Base-by-base conservation (phyloP, 2,113 vertebrate genomes). In the Aptenodytes patagonicus region DNA sequence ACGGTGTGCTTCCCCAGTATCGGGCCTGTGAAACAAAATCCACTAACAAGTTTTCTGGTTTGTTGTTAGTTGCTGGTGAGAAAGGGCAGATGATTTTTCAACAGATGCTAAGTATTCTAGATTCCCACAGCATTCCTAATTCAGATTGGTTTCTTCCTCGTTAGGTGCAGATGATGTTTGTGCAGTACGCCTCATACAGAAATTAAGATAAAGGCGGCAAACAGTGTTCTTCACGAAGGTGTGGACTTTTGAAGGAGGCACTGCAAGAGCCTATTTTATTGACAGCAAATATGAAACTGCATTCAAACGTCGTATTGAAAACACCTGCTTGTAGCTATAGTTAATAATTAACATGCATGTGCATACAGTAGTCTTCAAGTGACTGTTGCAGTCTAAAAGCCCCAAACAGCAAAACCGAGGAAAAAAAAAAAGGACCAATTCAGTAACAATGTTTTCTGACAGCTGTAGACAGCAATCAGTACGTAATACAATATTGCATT, bases 181-280 rank as follows among this genome's bases (percentile, higher is more conserved):
- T 14, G 12, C 51, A 46, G 24, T 9, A 3, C 18, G 31, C 40
- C 78, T 87, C 52, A 51, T 5, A 31, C 58, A 19, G 77, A 69
- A 71, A 83, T 9, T 11, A 18, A 87, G 91, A 95, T 90, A 90
- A 92, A 28, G 47, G 34, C 11, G 25, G 65, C 38, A 69, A 87
- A 87, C 47, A 36, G 19, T 7, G 29, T 34, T 82, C 36, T 40
- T 58, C 32, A 4, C 6, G 16, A 58, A 58, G 29, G 7, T 14
- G 2, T 96, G 93, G 90, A 96, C 93, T 96, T 95, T 90, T 95
- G 87, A 96, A 90, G 61, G 55, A 80, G 87, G 58, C 55, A 51
- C 36, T 2, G 14, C 73, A 65, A 85, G 36, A 65, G 70, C 49
- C 46, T 13, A 0, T 61, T 89, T 62, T 64, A 84, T 54, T 83